These are phyloP conservation scores for Thymallus thymallus DNA, from an alignment of 2,113 vertebrate genomes.

Conservation along the genomic window DNA sequence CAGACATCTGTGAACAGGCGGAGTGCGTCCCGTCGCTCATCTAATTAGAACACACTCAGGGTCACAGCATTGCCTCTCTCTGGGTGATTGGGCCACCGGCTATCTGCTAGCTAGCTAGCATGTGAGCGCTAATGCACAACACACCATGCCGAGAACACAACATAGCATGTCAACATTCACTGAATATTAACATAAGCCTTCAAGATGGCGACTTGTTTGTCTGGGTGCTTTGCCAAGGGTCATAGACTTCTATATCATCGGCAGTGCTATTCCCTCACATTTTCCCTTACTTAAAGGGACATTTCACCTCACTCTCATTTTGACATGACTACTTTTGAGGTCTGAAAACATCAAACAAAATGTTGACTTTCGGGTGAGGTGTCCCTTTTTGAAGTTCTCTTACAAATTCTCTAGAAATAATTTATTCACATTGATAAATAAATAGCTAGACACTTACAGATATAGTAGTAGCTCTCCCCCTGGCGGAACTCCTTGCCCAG, in stretches of 20 bases:
- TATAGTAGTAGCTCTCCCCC: constrained; percentile 94
- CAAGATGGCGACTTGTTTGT: background rate
- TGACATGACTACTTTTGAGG: too few species aligned
- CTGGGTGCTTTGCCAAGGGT: background rate
- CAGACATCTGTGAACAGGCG: constrained; percentile 60
- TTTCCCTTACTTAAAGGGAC: background rate
- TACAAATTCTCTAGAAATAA: background rate
- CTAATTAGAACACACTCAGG: constrained; percentile 63
- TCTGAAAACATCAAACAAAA: too few species aligned
- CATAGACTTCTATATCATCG: background rate
- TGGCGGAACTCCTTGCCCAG: constrained; percentile 91
- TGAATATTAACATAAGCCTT: constrained; percentile 7
- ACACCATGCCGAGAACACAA: constrained; percentile 3
- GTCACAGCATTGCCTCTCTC: constrained; percentile 39
- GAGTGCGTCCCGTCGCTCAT: constrained; percentile 52
- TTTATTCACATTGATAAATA: background rate
- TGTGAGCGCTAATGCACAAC: background rate
- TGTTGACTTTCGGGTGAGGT: too few species aligned
- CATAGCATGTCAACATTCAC: background rate
- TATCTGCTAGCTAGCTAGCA: background rate
- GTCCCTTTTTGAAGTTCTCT: background rate
- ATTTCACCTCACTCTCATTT: too few species aligned
- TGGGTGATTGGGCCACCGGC: background rate
- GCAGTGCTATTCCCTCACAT: background rate
- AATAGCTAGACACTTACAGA: constrained; percentile 81